Evolutionary conservation across 1,140 invertebrate species (phyloP), one percentile per base, ranked within the genome.

Genomic region (Aphelinus certus): DNA sequence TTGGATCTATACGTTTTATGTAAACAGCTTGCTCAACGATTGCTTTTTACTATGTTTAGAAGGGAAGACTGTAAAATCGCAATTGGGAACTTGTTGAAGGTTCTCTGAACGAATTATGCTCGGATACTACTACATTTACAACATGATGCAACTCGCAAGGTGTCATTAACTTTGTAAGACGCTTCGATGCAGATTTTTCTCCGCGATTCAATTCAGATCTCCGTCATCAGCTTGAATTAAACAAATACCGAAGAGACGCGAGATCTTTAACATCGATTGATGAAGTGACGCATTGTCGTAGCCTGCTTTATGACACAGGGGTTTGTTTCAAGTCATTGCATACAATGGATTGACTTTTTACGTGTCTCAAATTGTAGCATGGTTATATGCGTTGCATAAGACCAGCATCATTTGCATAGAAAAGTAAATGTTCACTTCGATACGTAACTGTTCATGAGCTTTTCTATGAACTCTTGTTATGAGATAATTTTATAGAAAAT

Each of bases 391-490:
- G 43, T 73, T 73, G 63, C 72, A 62, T 48, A 73, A 66, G 63
- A 47, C 55, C 10, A 72, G 57, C 51, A 53, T 73, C 62, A 55
- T 60, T 60, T 66, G 26, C 71, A 67, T 55, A 67, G 55, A 51
- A 73, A 67, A 60, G 64, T 73, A 67, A 73, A 61, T 48, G 57
- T 60, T 48, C 3, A 46, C 43, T 7, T 67, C 49, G 47, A 75
- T 63, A 69, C 55, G 62, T 70, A 77, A 74, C 71, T 73, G 51
- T 67, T 77, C 57, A 68, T 49, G 71, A 68, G 51, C 66, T 77
- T 68, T 69, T 67, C 10, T 26, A 57, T 51, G 57, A 49, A 72
- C n/a, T 76, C 58, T 65, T 61, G 45, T 53, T 65, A 68, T 67
- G 70, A 47, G 65, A 63, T 75, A 68, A 75, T 70, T 75, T 71